Evolutionary conservation across 2,797 vertebrate genomes (phyloP), one percentile per base, ranked within the genome.

Genomic region (Petrocephalus sullivani): DNA sequence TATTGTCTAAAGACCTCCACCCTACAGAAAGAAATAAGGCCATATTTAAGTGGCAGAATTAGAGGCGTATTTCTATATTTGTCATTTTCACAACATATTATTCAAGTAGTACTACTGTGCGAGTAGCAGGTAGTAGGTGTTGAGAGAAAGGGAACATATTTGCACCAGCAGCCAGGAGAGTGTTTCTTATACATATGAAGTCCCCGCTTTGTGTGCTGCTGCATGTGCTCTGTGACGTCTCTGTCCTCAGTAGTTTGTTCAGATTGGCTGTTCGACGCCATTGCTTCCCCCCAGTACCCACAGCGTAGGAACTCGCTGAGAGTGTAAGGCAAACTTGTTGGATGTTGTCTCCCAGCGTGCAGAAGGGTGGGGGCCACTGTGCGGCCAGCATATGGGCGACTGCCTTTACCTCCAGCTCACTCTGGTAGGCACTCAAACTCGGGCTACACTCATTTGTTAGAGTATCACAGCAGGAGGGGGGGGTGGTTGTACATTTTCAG

Each of bases 401-500:
- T 46, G 71, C 37, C 37, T 19, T 46, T 78, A 46, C 33, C 37
- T 78, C 71, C 33, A 78, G 5, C 37, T 78, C 71, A n/a, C 14
- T 56, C 54, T 56, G 54, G 71, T 78, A 49, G 71, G 71, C 37
- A 46, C 71, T 78, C 71, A 46, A 28, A 78, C 71, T 78, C 41
- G 2, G 71, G 71, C 33, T 78, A 78, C 37, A 78, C 37, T 78
- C 37, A 78, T 78, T 78, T 78, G 71, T 46, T 78, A 78, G 71
- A 41, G 71, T 46, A 78, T 78, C 71, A 5, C 71, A 78, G 71
- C 71, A 16, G 16, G 49, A 16, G 71, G 71, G 16, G 56, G 85
- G 8, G 37, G 53, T 41, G 64, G n/a, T n/a, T 61, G 67, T 53
- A 60, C 88, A 58, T 51, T 89, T 89, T 83, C 71, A 16, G 54